phyloP scores from a whole-genome alignment of 1,140 invertebrate species.

The Dolichoris vasculosae region DNA sequence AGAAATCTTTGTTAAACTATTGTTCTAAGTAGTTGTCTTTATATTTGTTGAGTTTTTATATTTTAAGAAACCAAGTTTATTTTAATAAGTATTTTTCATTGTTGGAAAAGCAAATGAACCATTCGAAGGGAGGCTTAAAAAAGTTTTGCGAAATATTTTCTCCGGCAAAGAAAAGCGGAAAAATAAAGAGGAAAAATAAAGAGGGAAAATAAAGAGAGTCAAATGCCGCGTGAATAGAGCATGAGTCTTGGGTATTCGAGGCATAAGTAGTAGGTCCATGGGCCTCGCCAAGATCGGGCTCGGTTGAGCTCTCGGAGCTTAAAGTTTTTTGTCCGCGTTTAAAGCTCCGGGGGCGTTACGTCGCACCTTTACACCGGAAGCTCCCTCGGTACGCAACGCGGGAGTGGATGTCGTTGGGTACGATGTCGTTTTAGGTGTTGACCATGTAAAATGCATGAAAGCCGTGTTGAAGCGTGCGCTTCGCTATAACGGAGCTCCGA shows the following conservation, averaged over 20 bases:
- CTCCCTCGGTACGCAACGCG: background rate
- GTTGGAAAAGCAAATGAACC: background rate
- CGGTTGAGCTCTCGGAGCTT: background rate
- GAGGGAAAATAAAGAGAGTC: background rate
- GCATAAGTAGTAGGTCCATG: background rate
- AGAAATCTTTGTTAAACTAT: too few species aligned
- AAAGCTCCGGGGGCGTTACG: background rate
- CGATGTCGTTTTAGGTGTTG: constrained; percentile 54
- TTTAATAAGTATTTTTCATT: background rate
- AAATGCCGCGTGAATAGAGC: background rate
- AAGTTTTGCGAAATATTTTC: background rate
- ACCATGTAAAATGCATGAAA: constrained; percentile 71
- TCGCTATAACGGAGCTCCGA: constrained; percentile 59
- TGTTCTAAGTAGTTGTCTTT: too few species aligned
- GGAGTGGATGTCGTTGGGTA: too few species aligned
- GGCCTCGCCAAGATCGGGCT: background rate
- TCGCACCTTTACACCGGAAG: constrained; percentile 29
- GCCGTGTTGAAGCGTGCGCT: constrained; percentile 51
- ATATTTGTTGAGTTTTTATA: too few species aligned
- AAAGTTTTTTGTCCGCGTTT: constrained; percentile 6
- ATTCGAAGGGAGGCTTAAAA: background rate
- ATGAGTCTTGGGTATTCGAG: background rate
- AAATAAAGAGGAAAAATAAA: background rate
- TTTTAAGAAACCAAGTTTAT: background rate
- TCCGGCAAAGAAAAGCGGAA: background rate